Percentiles rank a stretch among this genome's conserved stretches.
Conservation (phyloP, 2,797 vertebrate species). For the Galaxias olidus region DNA sequence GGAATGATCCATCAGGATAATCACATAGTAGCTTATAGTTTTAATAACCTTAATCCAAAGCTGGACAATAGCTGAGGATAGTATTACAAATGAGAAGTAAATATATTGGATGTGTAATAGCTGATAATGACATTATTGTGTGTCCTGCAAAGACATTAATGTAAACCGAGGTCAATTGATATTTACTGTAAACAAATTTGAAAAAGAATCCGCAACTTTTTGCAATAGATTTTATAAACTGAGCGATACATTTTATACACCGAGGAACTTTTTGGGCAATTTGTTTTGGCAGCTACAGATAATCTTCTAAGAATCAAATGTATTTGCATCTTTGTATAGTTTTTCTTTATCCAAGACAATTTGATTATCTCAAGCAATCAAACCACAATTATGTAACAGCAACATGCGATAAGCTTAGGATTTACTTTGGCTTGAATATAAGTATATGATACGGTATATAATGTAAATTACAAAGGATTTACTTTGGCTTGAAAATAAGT, state of each 20-base stretch:
- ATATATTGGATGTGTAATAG: slow-evolving; percentile 34
- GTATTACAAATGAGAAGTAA: slow-evolving; percentile 63
- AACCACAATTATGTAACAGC: slow-evolving; percentile 32
- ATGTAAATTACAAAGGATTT: not conserved
- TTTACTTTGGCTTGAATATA: not conserved
- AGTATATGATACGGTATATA: too few relatives aligned
- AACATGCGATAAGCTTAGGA: slow-evolving; percentile 38
- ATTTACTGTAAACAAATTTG: slow-evolving; percentile 11
- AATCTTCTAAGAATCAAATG: too few relatives aligned
- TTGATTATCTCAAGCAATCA: slow-evolving; percentile 39
- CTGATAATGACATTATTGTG: slow-evolving; percentile 34
- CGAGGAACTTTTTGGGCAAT: too few relatives aligned
- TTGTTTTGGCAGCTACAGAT: too few relatives aligned
- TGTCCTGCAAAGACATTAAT: slow-evolving; percentile 34
- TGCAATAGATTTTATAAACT: too few relatives aligned
- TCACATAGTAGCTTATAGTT: slow-evolving; percentile 65
- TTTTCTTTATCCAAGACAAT: slow-evolving; percentile 34
- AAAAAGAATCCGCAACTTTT: not conserved
- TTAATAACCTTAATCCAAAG: slow-evolving; percentile 78
- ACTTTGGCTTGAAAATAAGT: not conserved
- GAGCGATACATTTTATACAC: too few relatives aligned
- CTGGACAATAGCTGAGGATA: slow-evolving; percentile 63
- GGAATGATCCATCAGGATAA: slow-evolving; percentile 70
- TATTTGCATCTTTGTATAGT: too few relatives aligned
- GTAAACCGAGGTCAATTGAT: slow-evolving; percentile 28